Evolutionary conservation across 1,140 invertebrate genomes (phyloP).

Genomic region (Panonychus citri): DNA sequence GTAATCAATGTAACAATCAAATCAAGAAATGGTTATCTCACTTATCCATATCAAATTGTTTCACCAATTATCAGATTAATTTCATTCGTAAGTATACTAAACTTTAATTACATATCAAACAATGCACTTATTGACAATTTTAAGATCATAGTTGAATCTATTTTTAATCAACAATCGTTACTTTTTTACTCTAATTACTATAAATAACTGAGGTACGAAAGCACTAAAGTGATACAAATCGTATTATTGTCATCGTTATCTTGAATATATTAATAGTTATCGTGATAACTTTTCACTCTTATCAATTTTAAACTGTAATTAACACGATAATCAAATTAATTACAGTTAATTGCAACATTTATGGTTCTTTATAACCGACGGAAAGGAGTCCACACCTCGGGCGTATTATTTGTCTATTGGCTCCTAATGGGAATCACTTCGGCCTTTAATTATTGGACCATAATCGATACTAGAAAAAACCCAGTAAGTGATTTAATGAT

Average conservation of each 20-base stretch:
- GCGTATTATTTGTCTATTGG: constrained; percentile 2
- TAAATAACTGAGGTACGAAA: no score
- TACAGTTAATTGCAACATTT: neutral
- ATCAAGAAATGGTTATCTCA: neutral
- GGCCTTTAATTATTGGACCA: constrained; percentile 1
- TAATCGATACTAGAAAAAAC: neutral
- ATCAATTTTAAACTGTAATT: no score
- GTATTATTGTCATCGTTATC: no score
- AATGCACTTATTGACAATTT: no score
- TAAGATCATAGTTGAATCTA: no score
- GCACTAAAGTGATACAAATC: no score
- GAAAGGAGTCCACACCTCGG: constrained; percentile 6
- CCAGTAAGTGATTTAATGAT: neutral
- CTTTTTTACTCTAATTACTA: no score
- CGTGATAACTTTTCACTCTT: no score
- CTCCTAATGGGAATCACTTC: neutral
- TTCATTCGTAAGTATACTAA: constrained; percentile 3
- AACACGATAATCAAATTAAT: no score
- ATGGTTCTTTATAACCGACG: neutral
- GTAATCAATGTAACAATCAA: neutral
- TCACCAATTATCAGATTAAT: constrained; percentile 1
- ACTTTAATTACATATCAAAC: no score
- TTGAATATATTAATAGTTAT: no score
- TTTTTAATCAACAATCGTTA: no score
- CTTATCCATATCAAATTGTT: neutral